Percentiles rank a stretch among this genome's conserved stretches.
Conservation (phyloP, 2,888 invertebrate genomes). For the Thecocarcelia acutangulata region DNA sequence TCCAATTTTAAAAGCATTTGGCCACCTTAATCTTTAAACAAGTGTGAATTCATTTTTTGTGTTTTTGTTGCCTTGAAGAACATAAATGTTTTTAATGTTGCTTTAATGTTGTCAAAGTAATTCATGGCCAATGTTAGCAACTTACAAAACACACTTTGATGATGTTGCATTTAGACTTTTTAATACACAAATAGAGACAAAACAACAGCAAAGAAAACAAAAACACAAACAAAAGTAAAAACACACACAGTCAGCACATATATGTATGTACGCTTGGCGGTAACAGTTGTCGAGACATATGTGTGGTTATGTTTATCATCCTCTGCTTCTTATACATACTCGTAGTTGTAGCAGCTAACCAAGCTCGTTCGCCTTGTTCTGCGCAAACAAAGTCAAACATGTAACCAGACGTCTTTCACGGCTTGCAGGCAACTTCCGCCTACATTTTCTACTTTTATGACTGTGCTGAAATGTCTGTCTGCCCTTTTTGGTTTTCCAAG, state of each 20-base stretch:
- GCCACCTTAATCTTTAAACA: constrained; percentile 35
- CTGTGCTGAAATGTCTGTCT: constrained; percentile 26
- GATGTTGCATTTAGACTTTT: constrained; percentile 64
- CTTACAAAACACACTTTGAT: constrained; percentile 69
- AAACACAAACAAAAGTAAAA: constrained; percentile 26
- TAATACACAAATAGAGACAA: constrained; percentile 22
- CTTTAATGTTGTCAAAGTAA: constrained; percentile 68
- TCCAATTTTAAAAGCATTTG: not conserved
- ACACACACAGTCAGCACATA: constrained; percentile 28
- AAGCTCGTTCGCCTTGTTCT: constrained; percentile 17
- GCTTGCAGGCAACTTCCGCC: constrained; percentile 64
- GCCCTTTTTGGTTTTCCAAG: constrained; percentile 23
- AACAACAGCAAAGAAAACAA: constrained; percentile 8
- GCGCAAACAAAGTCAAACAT: not conserved
- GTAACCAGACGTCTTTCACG: constrained; percentile 39
- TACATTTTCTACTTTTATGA: constrained; percentile 47
- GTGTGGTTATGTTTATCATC: constrained; percentile 58
- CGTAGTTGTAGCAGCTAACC: constrained; percentile 11
- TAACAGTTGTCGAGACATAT: constrained; percentile 64
- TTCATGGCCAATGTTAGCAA: constrained; percentile 69
- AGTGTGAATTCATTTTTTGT: constrained; percentile 41
- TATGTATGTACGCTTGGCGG: constrained; percentile 7
- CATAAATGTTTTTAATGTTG: constrained; percentile 61
- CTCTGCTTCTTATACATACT: constrained; percentile 27
- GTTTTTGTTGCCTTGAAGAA: constrained; percentile 31